A percentile compares a stretch with the other conserved stretches of the same genome.
These are phyloP conservation scores for Ametastegia equiseti DNA, from an alignment of 2,888 invertebrate species.

Conservation along the genomic window DNA sequence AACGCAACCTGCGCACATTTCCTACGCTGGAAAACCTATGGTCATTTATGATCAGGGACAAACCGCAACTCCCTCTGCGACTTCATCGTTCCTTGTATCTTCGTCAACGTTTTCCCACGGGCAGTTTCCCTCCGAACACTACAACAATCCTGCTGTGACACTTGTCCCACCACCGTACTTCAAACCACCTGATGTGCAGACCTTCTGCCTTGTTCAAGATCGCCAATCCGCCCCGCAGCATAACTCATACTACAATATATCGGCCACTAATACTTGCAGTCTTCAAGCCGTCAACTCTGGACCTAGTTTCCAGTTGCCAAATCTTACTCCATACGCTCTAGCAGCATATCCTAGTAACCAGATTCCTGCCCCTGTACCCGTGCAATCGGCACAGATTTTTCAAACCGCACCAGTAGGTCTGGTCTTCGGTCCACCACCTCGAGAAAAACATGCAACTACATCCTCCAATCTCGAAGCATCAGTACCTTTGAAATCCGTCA, in stretches of 20 bases:
- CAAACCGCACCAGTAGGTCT: slow-evolving; percentile 55
- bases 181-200: slow-evolving; percentile 66
- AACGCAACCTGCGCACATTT: slow-evolving; percentile 53
- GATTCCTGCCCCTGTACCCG: slow-evolving; percentile 50
- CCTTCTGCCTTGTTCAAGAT: slow-evolving; percentile 65
- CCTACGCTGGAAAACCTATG: slow-evolving; percentile 63
- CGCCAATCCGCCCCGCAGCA: slow-evolving; percentile 52
- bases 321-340: slow-evolving; percentile 56
- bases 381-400: slow-evolving; percentile 59
- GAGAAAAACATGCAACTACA: slow-evolving; percentile 57
- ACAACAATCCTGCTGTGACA: slow-evolving; percentile 60
- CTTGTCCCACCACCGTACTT: slow-evolving; percentile 66
- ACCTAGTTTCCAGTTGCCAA: slow-evolving; percentile 60
- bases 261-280: slow-evolving; percentile 60
- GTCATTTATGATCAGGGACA: slow-evolving; percentile 63
- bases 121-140: slow-evolving; percentile 64
- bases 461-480: slow-evolving; percentile 50
- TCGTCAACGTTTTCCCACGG: slow-evolving; percentile 64
- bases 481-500: slow-evolving; percentile 28
- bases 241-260: slow-evolving; percentile 64
- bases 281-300: slow-evolving; percentile 63
- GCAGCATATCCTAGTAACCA: slow-evolving; percentile 59
- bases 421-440: slow-evolving; percentile 53
- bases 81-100: slow-evolving; percentile 62
- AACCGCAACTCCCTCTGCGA: slow-evolving; percentile 52